Conservation (phyloP, 2,113 vertebrate species). For the Pseudorasbora parva region DNA sequence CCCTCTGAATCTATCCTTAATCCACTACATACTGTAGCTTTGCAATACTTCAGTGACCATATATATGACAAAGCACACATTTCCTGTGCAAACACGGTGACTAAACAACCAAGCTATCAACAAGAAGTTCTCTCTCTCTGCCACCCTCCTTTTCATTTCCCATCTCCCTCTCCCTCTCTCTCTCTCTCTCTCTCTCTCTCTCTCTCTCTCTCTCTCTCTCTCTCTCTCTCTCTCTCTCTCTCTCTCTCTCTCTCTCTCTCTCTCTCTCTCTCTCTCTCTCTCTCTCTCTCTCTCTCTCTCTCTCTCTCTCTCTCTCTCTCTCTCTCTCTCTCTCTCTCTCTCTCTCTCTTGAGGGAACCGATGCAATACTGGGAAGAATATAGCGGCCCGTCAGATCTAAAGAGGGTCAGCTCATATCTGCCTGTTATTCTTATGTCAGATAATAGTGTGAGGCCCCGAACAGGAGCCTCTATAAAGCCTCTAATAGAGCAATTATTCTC, state of each 20-base stretch:
- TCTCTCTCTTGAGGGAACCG: conserved; percentile 29
- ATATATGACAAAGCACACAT: conserved; percentile 6
- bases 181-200: background rate
- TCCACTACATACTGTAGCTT: conserved; percentile 22
- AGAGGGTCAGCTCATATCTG: conserved; percentile 61
- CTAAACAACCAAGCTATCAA: background rate
- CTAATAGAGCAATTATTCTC: conserved; percentile 82
- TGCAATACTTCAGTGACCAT: conserved; percentile 30
- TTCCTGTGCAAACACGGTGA: background rate
- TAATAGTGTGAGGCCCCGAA: conserved; percentile 71
- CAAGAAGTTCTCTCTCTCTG: background rate
- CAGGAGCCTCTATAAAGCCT: conserved; percentile 74
- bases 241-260: conserved; percentile 18
- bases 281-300: conserved; percentile 23
- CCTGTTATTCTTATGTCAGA: conserved; percentile 66
- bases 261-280: conserved; percentile 17
- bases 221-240: conserved; percentile 1
- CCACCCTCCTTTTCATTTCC: background rate
- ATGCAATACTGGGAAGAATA: conserved; percentile 10
- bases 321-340: conserved; percentile 18
- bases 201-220: conserved; percentile 23
- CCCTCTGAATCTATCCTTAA: background rate
- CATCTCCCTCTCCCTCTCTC: conserved; percentile 25
- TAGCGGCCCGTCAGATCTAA: conserved; percentile 53
- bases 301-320: conserved; percentile 2